Evolutionary conservation across 2,888 invertebrate species (phyloP).

Genomic region (Aphidius colemani): DNA sequence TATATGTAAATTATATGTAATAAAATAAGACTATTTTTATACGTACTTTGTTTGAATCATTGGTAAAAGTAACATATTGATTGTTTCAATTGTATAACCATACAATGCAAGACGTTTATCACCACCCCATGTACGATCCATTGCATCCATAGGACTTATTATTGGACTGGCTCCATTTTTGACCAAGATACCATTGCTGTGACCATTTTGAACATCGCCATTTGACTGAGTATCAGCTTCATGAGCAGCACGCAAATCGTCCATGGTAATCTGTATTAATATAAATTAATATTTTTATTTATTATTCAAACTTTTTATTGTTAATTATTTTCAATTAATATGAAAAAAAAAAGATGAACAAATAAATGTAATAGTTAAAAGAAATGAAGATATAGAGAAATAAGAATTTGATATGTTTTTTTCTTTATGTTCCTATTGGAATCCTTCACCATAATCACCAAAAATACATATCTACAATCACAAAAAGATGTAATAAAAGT

Average conservation of each 20-base stretch:
- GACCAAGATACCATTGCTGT: slow-evolving; percentile 58
- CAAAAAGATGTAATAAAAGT: no score
- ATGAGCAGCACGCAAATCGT: slow-evolving; percentile 74
- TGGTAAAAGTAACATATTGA: slow-evolving; percentile 90
- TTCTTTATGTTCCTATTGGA: no score
- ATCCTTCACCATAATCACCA: no score
- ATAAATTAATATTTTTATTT: slow-evolving; percentile 13
- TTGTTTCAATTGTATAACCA: slow-evolving; percentile 93
- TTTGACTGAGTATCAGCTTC: slow-evolving; percentile 57
- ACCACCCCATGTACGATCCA: slow-evolving; percentile 62
- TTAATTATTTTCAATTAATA: no score
- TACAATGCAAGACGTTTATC: slow-evolving; percentile 89
- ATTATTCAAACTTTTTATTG: no score
- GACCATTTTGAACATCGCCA: slow-evolving; percentile 51
- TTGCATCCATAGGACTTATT: slow-evolving; percentile 27
- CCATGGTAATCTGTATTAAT: slow-evolving; percentile 75
- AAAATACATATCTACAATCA: no score
- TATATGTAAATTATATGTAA: slow-evolving; percentile 14
- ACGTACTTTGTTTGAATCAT: slow-evolving; percentile 93
- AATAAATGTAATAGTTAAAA: no score
- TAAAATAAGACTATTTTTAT: slow-evolving; percentile 12
- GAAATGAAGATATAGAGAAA: no score
- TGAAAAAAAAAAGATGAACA: no score
- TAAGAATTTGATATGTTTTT: no score
- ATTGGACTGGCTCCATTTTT: slow-evolving; percentile 42